These are phyloP conservation scores for Charina bottae DNA, from an alignment of 2,113 vertebrate species.

Conservation along the genomic window DNA sequence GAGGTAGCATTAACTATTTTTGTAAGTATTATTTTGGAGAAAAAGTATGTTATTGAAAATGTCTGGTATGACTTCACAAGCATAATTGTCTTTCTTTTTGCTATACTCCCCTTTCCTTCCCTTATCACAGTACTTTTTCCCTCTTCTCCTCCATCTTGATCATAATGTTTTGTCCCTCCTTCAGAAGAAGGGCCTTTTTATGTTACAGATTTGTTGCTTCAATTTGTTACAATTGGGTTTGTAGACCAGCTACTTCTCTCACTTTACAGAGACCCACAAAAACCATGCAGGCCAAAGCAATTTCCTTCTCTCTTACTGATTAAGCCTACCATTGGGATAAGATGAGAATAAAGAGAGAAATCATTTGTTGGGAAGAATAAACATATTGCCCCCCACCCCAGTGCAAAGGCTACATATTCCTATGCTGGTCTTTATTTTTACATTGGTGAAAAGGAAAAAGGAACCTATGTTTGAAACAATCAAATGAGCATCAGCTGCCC, in stretches of 20 bases:
- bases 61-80: neutral
- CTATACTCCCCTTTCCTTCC: too few relatives aligned
- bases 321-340: neutral
- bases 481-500: constrained; percentile 41
- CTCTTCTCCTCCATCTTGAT: neutral
- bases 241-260: neutral
- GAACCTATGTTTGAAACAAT: constrained; percentile 22
- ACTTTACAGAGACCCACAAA: neutral
- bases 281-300: neutral
- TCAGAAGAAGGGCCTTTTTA: neutral
- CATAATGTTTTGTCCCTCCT: neutral
- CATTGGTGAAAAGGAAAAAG: constrained; percentile 35
- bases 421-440: constrained; percentile 32
- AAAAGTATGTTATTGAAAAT: neutral
- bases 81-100: neutral
- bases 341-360: neutral
- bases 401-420: constrained; percentile 33
- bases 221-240: neutral
- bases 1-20: neutral
- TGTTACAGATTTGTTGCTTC: neutral
- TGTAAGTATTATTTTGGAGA: neutral
- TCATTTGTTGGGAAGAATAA: neutral
- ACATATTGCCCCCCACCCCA: neutral
- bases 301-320: neutral
- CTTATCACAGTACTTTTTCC: too few relatives aligned